A percentile compares a stretch with the other conserved stretches of the same genome.
phyloP scores from a whole-genome alignment of 2,888 invertebrate genomes.

The Scaptomyza tumidula region DNA sequence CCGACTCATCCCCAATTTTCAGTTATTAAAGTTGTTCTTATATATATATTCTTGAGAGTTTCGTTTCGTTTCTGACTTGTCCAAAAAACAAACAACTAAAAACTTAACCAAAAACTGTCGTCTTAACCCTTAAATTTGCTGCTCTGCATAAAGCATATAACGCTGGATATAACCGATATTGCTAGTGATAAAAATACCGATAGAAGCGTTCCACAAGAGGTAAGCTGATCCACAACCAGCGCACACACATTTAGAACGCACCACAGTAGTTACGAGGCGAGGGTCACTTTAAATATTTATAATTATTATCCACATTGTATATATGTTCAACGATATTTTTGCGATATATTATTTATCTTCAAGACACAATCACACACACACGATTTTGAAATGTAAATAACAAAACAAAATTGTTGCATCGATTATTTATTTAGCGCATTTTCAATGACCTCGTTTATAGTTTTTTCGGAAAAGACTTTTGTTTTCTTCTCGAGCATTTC shows the following conservation, averaged over 20 bases:
- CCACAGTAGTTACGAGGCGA: conserved; percentile 39
- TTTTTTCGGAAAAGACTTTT: conserved; percentile 25
- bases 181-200: conserved; percentile 57
- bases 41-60: conserved; percentile 31
- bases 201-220: conserved; percentile 53
- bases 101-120: conserved; percentile 54
- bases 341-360: conserved; percentile 33
- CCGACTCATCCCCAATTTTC: conserved; percentile 14
- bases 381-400: conserved; percentile 48
- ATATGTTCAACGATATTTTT: conserved; percentile 21
- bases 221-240: conserved; percentile 58
- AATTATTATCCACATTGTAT: conserved; percentile 11
- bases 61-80: conserved; percentile 46
- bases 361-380: background rate
- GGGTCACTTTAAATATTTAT: conserved; percentile 32
- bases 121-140: conserved; percentile 51
- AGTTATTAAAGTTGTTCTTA: conserved; percentile 22
- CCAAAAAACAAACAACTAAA: conserved; percentile 40
- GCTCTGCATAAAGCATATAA: conserved; percentile 44
- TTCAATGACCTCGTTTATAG: conserved; percentile 53
- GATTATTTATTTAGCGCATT: conserved; percentile 22
- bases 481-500: conserved; percentile 17
- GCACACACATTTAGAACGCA: conserved; percentile 38
- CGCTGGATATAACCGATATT: conserved; percentile 53
- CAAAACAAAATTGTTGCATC: conserved; percentile 25